These are phyloP conservation scores for Microctonus hyperodae DNA, from an alignment of 2,888 invertebrate species.

Conservation along the genomic window DNA sequence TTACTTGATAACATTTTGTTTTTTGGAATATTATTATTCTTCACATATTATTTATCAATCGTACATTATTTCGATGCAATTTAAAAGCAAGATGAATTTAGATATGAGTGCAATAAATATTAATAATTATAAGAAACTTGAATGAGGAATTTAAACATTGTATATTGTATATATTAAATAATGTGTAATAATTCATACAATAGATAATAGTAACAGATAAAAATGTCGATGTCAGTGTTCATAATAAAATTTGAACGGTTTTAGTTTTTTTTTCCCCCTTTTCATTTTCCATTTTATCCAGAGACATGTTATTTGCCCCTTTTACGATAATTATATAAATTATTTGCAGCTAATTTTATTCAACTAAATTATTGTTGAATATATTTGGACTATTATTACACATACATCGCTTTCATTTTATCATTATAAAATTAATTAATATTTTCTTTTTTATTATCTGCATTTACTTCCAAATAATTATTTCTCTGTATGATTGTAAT, in stretches of 20 bases:
- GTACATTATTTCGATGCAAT: not conserved
- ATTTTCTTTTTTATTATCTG: not conserved
- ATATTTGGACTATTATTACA: not conserved
- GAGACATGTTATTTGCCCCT: not conserved
- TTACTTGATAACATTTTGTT: not conserved
- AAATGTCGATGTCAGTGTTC: slow-evolving; percentile 35
- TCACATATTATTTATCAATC: not conserved
- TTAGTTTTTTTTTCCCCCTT: not conserved
- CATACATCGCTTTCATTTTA: not conserved
- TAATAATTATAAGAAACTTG: not conserved
- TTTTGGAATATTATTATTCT: not conserved
- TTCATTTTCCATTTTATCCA: not conserved
- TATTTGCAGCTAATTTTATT: not conserved
- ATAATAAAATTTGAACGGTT: not conserved
- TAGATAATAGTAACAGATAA: slow-evolving; percentile 48
- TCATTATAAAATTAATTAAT: not conserved
- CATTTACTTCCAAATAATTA: not conserved
- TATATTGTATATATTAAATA: slow-evolving; percentile 47
- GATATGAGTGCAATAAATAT: not conserved
- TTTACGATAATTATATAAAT: too few relatives aligned
- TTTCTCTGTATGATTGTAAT: not conserved
- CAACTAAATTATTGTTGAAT: not conserved
- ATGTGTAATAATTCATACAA: slow-evolving; percentile 50
- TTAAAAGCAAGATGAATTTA: not conserved
- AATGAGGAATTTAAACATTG: slow-evolving; percentile 43